phyloP scores from a whole-genome alignment of 2,888 invertebrate species.

The Amiota mariae region DNA sequence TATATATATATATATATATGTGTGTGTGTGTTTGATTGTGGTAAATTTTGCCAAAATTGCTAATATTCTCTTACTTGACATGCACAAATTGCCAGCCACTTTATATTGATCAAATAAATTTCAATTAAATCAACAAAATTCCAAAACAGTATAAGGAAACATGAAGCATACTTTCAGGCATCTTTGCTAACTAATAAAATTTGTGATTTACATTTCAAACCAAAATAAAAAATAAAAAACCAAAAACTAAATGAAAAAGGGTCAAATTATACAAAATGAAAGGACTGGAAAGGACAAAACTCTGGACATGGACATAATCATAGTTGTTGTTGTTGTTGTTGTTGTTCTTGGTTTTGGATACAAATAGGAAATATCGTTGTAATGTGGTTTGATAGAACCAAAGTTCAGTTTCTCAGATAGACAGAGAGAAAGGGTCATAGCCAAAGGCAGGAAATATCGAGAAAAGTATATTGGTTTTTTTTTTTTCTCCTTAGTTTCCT shows the following conservation, averaged over 20 bases:
- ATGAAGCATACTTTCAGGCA: slow-evolving; percentile 1
- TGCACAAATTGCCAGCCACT: slow-evolving; percentile 22
- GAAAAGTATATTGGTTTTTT: no score
- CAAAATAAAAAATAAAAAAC: neutral
- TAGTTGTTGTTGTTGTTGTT: no score
- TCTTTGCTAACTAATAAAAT: neutral
- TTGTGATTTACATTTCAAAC: no score
- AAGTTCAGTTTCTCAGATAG: neutral
- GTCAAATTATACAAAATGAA: neutral
- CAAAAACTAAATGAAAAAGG: neutral
- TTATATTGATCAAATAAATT: slow-evolving; percentile 29
- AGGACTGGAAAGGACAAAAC: neutral
- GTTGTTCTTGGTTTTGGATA: no score
- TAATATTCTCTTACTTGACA: slow-evolving; percentile 12
- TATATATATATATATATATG: no score
- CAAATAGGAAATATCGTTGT: no score
- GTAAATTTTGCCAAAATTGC: slow-evolving; percentile 6
- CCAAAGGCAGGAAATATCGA: no score
- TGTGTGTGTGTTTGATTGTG: neutral
- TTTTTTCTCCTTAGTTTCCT: no score
- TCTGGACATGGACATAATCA: neutral
- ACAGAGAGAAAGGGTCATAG: neutral
- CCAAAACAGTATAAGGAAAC: neutral
- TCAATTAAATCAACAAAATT: slow-evolving; percentile 28
- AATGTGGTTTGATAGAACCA: no score